Percentiles rank a stretch among this genome's conserved stretches.
These are phyloP conservation scores for Leptinotarsa texana DNA, from an alignment of 1,140 invertebrate species.

Conservation along the genomic window DNA sequence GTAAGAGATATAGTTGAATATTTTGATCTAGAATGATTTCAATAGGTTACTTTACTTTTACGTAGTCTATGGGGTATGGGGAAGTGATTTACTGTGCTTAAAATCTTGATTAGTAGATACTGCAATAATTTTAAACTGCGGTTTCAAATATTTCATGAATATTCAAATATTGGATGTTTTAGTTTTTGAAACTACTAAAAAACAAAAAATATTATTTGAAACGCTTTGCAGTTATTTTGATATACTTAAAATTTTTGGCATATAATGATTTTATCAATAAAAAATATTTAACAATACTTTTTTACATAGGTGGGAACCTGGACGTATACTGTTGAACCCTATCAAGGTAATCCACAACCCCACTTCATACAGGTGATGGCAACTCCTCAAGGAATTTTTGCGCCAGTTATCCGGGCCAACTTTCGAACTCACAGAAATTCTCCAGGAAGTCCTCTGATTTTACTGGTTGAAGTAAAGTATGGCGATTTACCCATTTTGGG, in stretches of 20 bases:
- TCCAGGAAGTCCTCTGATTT: conserved; percentile 53
- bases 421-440: conserved; percentile 54
- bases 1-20: no score
- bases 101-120: no score
- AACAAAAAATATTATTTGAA: no score
- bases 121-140: no score
- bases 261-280: background rate
- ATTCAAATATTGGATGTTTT: no score
- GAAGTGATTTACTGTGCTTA: no score
- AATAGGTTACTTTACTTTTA: no score
- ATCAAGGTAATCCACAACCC: conserved; percentile 62
- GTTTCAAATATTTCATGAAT: no score
- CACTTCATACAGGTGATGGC: conserved; percentile 62
- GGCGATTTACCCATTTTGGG: conserved; percentile 59
- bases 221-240: background rate
- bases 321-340: conserved; percentile 63
- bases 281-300: background rate
- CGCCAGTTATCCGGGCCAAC: conserved; percentile 54
- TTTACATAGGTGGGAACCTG: conserved; percentile 60
- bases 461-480: conserved; percentile 61
- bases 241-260: no score
- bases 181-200: no score
- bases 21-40: no score
- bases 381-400: conserved; percentile 53
- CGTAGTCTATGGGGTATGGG: no score